phyloP scores from a whole-genome alignment of 2,797 vertebrate genomes.

The Oceanodroma leucorhoa region DNA sequence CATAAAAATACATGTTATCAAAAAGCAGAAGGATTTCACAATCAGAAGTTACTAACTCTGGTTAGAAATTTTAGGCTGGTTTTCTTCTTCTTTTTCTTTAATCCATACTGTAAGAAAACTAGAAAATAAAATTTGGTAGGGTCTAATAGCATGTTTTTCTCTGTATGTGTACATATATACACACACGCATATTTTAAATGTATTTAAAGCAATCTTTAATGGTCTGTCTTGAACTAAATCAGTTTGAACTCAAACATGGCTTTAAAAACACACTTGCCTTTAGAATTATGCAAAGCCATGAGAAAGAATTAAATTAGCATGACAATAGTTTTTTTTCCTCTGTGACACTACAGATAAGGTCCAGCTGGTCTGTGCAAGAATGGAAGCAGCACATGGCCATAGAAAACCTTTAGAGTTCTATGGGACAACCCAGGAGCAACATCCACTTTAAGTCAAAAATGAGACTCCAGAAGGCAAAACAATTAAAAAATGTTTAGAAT shows the following conservation, averaged over 20 bases:
- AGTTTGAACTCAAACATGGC: background rate
- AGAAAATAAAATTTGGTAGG: background rate
- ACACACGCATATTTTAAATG: background rate
- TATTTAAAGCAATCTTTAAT: background rate
- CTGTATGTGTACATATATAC: background rate
- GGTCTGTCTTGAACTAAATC: background rate
- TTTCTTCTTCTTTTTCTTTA: background rate
- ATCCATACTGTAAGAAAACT: background rate
- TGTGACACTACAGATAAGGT: background rate
- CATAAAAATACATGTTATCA: background rate
- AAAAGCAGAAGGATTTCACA: background rate
- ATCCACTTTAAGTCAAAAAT: background rate
- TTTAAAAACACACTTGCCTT: background rate
- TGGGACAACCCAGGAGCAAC: background rate
- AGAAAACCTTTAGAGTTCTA: background rate
- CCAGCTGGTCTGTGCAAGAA: background rate
- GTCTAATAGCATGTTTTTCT: background rate
- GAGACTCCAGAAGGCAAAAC: background rate
- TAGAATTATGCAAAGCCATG: background rate
- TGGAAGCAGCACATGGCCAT: background rate
- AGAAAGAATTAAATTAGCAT: background rate
- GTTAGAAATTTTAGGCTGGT: background rate
- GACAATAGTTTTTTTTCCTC: accelerated
- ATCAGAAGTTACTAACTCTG: background rate
- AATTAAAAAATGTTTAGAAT: background rate